These are phyloP conservation scores for Calcarius lapponicus DNA, from an alignment of 2,797 vertebrate species.

Conservation along the genomic window DNA sequence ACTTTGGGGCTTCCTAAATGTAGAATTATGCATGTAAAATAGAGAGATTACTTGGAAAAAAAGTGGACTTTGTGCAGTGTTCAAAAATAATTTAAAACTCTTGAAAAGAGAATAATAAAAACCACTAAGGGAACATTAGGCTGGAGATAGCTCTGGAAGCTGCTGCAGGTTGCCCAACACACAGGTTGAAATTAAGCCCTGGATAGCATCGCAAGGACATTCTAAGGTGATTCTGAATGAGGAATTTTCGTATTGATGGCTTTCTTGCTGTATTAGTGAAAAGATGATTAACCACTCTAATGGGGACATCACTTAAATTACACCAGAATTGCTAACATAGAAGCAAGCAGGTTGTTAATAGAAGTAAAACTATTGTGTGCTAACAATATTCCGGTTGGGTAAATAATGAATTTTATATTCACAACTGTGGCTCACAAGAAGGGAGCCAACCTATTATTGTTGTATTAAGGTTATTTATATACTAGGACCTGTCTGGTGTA, in stretches of 20 bases:
- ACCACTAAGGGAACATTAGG: neutral
- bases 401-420: slow-evolving; percentile 34
- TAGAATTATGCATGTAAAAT: neutral
- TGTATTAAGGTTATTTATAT: neutral
- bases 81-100: neutral
- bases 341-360: slow-evolving; percentile 41
- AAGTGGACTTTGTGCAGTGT: neutral
- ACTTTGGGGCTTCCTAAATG: neutral
- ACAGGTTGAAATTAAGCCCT: slow-evolving; percentile 27
- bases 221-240: slow-evolving; percentile 55
- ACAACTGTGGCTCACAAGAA: neutral
- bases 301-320: slow-evolving; percentile 53
- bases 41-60: neutral
- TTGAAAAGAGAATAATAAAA: neutral
- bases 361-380: slow-evolving; percentile 28
- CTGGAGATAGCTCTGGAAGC: neutral
- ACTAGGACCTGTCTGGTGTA: neutral
- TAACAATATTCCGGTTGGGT: neutral
- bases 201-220: neutral
- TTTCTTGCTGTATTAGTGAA: slow-evolving; percentile 65
- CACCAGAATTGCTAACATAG: slow-evolving; percentile 40
- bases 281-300: slow-evolving; percentile 35
- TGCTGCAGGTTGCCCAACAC: slow-evolving; percentile 6
- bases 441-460: neutral
- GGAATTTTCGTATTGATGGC: slow-evolving; percentile 60